Percentiles rank a stretch among this genome's conserved stretches.
These are phyloP conservation scores for Heliconius congener DNA, from an alignment of 1,140 invertebrate species.

Conservation along the genomic window DNA sequence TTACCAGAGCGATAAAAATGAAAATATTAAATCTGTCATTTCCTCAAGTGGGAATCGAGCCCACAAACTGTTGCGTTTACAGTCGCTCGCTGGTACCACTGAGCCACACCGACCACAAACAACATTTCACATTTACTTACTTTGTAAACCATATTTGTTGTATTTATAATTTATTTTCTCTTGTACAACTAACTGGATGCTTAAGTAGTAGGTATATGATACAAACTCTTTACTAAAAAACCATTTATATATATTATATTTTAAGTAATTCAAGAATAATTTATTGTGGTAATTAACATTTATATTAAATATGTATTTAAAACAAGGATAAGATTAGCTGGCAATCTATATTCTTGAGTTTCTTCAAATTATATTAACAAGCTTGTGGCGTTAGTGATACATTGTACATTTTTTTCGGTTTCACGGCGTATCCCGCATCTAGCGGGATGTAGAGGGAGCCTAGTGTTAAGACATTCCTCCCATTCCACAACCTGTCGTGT, in stretches of 20 bases:
- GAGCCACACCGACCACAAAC: too few relatives aligned
- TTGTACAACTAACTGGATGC: not conserved
- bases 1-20: too few relatives aligned
- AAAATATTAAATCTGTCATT: too few relatives aligned
- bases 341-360: not conserved
- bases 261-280: not conserved
- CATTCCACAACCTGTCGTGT: too few relatives aligned
- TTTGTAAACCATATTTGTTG: not conserved
- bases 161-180: not conserved
- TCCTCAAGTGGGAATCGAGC: too few relatives aligned
- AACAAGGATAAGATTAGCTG: not conserved
- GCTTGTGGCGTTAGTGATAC: not conserved
- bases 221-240: not conserved
- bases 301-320: not conserved
- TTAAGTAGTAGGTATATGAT: not conserved
- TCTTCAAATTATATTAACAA: too few relatives aligned
- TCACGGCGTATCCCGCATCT: too few relatives aligned
- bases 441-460: too few relatives aligned
- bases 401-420: too few relatives aligned
- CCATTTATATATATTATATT: not conserved
- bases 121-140: not conserved
- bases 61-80: too few relatives aligned
- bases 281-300: not conserved
- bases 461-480: too few relatives aligned
- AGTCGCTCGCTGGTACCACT: too few relatives aligned